phyloP scores from a whole-genome alignment of 1,140 invertebrate species.

The Tetragonula clypearis region DNA sequence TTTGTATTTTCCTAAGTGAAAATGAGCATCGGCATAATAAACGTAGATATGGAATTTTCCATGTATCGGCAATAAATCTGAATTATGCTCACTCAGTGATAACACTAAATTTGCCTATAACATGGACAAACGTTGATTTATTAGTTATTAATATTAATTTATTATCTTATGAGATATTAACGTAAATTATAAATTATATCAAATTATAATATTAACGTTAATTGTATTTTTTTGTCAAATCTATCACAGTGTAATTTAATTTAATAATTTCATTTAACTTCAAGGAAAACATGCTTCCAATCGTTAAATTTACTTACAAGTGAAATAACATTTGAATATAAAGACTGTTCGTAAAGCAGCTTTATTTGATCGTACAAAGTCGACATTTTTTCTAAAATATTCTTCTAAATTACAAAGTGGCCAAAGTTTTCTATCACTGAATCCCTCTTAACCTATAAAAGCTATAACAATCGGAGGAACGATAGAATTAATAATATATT shows the following conservation, averaged over 20 bases:
- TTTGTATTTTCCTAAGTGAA: constrained; percentile 84
- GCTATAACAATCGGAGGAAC: not conserved
- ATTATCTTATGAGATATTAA: constrained; percentile 71
- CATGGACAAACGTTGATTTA: constrained; percentile 73
- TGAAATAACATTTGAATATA: constrained; percentile 83
- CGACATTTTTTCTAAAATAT: constrained; percentile 73
- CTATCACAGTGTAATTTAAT: constrained; percentile 11
- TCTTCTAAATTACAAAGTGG: not conserved
- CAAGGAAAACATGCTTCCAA: constrained; percentile 6
- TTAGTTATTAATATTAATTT: constrained; percentile 55
- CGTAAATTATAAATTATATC: constrained; percentile 29
- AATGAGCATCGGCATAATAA: constrained; percentile 87
- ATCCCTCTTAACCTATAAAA: constrained; percentile 31
- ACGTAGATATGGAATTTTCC: constrained; percentile 86
- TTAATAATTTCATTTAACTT: not conserved
- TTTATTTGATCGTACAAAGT: constrained; percentile 83
- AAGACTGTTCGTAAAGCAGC: constrained; percentile 82
- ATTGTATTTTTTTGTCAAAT: not conserved
- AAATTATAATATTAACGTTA: not conserved
- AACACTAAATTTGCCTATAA: constrained; percentile 86
- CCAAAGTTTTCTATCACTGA: not conserved
- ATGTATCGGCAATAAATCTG: constrained; percentile 82
- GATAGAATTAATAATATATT: not conserved
- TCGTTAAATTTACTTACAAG: constrained; percentile 79
- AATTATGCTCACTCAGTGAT: constrained; percentile 85